A percentile compares a stretch with the other conserved stretches of the same genome.
phyloP scores from a whole-genome alignment of 2,113 vertebrate species.

The Taurulus bubalis region DNA sequence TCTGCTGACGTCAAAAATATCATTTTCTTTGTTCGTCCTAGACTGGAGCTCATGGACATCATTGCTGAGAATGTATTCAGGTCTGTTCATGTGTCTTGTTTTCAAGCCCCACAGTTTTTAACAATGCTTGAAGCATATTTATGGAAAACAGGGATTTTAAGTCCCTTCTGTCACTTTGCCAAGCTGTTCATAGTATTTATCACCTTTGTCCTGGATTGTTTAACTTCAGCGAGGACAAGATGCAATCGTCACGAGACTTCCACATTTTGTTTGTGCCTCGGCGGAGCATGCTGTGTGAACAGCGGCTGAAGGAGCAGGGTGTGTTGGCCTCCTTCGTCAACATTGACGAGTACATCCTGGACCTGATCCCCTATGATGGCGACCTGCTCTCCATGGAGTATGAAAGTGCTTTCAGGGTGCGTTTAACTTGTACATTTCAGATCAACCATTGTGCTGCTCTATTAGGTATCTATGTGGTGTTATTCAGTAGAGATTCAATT shows the following conservation, averaged over 20 bases:
- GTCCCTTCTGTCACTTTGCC: neutral
- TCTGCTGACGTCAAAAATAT: constrained; percentile 95
- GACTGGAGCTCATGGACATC: constrained; percentile 96
- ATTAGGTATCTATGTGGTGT: neutral
- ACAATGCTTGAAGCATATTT: neutral
- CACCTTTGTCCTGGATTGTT: neutral
- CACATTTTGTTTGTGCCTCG: constrained; percentile 97
- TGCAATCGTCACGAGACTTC: constrained; percentile 90
- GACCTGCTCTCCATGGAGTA: constrained; percentile 99
- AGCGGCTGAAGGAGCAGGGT: constrained; percentile 93
- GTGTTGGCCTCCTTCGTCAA: constrained; percentile 92
- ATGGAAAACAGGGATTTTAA: too few relatives aligned
- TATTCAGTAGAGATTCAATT: neutral
- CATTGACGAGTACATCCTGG: constrained; percentile 94
- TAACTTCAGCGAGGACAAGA: constrained; percentile 88
- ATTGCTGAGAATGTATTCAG: constrained; percentile 94
- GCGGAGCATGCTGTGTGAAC: constrained; percentile 94
- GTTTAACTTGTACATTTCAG: constrained; percentile 16
- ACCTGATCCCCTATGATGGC: constrained; percentile 95
- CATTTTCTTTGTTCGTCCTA: constrained; percentile 96
- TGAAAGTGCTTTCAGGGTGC: constrained; percentile 93
- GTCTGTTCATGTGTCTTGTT: constrained; percentile 71
- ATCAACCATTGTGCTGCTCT: neutral
- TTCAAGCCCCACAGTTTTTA: neutral
- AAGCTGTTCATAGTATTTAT: neutral